Conservation (phyloP, 2,888 invertebrate species). For the Heliconius ismenius region DNA sequence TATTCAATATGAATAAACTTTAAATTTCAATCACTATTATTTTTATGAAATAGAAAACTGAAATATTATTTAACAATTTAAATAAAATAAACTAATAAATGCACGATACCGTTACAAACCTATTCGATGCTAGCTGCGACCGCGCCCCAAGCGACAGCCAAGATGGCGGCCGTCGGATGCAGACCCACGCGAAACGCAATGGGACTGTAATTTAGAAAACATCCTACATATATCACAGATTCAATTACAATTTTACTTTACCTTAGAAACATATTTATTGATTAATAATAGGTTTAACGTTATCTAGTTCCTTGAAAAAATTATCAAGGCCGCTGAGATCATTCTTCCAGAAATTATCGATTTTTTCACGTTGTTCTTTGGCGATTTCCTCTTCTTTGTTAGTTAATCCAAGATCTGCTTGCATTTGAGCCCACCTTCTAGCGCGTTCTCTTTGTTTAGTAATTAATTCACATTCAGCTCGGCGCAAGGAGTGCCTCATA, state of each 20-base stretch:
- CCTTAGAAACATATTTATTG: constrained; percentile 51
- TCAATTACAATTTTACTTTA: constrained; percentile 67
- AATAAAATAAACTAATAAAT: constrained; percentile 63
- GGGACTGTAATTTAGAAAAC: constrained; percentile 82
- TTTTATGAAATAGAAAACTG: constrained; percentile 67
- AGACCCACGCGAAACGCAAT: constrained; percentile 82
- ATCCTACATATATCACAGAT: constrained; percentile 81
- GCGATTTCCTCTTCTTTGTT: constrained; percentile 73
- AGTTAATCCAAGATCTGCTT: constrained; percentile 75
- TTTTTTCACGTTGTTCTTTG: constrained; percentile 71
- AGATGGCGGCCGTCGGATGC: constrained; percentile 80
- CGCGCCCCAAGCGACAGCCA: constrained; percentile 81
- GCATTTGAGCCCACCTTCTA: constrained; percentile 82
- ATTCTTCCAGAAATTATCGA: constrained; percentile 79
- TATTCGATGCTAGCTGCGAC: constrained; percentile 83
- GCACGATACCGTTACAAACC: constrained; percentile 82
- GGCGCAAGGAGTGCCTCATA: constrained; percentile 81
- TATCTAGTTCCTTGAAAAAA: constrained; percentile 85
- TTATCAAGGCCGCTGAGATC: constrained; percentile 84
- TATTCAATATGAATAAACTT: constrained; percentile 81
- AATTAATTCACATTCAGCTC: constrained; percentile 83
- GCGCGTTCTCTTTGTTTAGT: constrained; percentile 84
- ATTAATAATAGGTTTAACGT: constrained; percentile 77
- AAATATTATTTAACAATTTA: constrained; percentile 56
- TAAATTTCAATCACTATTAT: constrained; percentile 73